Percentiles rank a stretch among this genome's conserved stretches.
These are phyloP conservation scores for Torymus aiolomorphi DNA, from an alignment of 2,888 invertebrate genomes.

Conservation along the genomic window DNA sequence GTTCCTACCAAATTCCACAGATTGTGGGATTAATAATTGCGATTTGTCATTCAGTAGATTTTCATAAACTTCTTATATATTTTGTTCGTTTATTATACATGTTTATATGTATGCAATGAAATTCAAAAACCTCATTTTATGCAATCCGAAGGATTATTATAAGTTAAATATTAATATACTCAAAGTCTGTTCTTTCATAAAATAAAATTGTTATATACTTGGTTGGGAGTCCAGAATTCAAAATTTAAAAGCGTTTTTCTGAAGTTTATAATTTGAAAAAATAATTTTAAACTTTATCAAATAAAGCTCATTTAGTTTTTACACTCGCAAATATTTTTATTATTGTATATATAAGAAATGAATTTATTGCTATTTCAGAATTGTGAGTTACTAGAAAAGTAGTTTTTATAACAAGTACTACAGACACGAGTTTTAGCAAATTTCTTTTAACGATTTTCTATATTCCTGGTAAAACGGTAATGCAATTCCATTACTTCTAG, in stretches of 20 bases:
- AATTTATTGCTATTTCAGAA: constrained; percentile 14
- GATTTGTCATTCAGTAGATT: constrained; percentile 16
- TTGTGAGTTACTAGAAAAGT: too few relatives aligned
- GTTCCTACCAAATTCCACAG: neutral
- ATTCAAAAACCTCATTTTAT: too few relatives aligned
- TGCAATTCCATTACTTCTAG: constrained; percentile 9
- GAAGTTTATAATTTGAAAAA: too few relatives aligned
- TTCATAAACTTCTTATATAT: constrained; percentile 10
- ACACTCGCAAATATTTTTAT: neutral
- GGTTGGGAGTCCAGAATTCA: too few relatives aligned
- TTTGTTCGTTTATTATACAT: too few relatives aligned
- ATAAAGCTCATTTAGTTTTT: neutral
- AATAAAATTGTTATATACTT: neutral
- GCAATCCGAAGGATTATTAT: too few relatives aligned
- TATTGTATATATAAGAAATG: constrained; percentile 3
- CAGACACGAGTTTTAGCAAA: neutral
- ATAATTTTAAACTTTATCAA: neutral
- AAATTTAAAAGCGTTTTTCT: too few relatives aligned
- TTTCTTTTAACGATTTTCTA: neutral
- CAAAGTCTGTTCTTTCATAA: neutral
- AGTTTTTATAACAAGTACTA: too few relatives aligned
- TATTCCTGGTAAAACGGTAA: neutral
- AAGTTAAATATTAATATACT: too few relatives aligned
- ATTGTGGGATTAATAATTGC: neutral
- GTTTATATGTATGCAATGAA: too few relatives aligned